Conservation (phyloP, 1,140 invertebrate species). For the Atta texana region DNA sequence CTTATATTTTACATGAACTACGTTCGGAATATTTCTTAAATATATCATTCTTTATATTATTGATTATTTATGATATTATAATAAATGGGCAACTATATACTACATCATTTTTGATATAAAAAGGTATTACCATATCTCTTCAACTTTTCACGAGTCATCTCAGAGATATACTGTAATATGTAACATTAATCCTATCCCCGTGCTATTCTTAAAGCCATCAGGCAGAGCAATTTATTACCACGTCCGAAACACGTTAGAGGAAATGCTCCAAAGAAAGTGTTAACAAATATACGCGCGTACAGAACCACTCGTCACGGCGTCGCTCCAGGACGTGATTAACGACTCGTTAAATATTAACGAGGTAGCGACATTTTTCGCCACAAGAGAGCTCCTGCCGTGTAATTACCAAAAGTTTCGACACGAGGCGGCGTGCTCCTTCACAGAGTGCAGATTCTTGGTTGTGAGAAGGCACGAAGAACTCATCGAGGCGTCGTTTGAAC, state of each 20-base stretch:
- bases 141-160: background rate
- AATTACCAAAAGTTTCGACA: constrained; percentile 62
- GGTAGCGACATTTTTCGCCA: constrained; percentile 58
- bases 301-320: constrained; percentile 31
- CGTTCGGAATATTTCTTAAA: background rate
- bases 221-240: constrained; percentile 41
- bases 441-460: constrained; percentile 35
- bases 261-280: constrained; percentile 50
- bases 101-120: background rate
- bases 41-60: background rate
- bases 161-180: constrained; percentile 9
- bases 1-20: background rate
- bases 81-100: background rate
- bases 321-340: constrained; percentile 47
- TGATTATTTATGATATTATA: constrained; percentile 7
- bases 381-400: constrained; percentile 47
- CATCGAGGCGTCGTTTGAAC: constrained; percentile 62
- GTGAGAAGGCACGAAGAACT: constrained; percentile 33
- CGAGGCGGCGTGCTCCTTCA: constrained; percentile 16
- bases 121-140: background rate
- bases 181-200: constrained; percentile 26
- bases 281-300: constrained; percentile 54
- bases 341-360: constrained; percentile 64
- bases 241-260: constrained; percentile 43
- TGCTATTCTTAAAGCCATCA: constrained; percentile 26